A percentile compares a stretch with the other conserved stretches of the same genome.
These are phyloP conservation scores for Phytoseiulus persimilis DNA, from an alignment of 2,888 invertebrate species.

Conservation along the genomic window DNA sequence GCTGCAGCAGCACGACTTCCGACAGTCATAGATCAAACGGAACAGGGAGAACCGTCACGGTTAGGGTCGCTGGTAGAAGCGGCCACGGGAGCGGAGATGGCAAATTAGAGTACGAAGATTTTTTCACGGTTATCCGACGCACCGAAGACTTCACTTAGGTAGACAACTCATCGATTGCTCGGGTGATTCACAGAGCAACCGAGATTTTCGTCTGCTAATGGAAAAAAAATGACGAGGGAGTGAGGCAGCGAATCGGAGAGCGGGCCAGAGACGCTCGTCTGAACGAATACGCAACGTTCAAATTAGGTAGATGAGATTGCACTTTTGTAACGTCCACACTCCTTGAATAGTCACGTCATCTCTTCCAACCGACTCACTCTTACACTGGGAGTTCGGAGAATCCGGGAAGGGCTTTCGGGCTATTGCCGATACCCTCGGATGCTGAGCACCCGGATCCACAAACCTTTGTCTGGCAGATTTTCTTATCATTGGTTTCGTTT, in stretches of 20 bases:
- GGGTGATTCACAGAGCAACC: too few species aligned
- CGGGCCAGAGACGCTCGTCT: background rate
- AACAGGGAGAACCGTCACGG: too few species aligned
- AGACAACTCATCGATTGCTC: background rate
- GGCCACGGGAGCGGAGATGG: too few species aligned
- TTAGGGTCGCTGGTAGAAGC: too few species aligned
- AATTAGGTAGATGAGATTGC: background rate
- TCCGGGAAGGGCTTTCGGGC: background rate
- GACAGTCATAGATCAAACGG: too few species aligned
- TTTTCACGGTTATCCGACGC: background rate
- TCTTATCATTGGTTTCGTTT: too few species aligned
- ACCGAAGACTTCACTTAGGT: background rate
- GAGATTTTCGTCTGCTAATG: background rate
- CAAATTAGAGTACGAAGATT: background rate
- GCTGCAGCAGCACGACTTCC: too few species aligned
- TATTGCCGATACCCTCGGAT: background rate
- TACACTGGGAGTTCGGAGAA: background rate
- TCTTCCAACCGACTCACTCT: background rate
- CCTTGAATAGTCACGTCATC: background rate
- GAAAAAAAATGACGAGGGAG: background rate
- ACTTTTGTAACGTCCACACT: background rate
- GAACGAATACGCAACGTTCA: background rate
- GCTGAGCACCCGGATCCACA: too few species aligned
- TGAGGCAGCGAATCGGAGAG: background rate
- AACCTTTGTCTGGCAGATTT: too few species aligned